Evolutionary conservation across 2,888 invertebrate genomes (phyloP).

Genomic region (Thymelicus lineola): DNA sequence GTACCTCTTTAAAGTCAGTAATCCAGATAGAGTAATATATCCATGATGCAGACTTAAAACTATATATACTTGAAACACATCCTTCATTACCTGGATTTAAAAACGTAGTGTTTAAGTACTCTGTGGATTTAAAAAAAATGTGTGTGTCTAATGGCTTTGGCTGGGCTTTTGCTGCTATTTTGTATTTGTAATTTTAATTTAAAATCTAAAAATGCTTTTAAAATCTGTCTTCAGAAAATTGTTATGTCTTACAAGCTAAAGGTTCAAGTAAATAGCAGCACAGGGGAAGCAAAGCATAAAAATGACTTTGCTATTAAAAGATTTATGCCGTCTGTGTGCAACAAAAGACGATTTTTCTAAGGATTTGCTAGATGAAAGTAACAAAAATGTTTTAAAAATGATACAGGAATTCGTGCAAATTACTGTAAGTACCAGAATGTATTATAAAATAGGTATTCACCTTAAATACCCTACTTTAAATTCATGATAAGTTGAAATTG

Average conservation of each 20-base stretch:
- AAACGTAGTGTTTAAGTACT: no score
- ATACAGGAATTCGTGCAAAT: slow-evolving; percentile 73
- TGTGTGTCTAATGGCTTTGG: slow-evolving; percentile 3
- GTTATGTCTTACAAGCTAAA: slow-evolving; percentile 5
- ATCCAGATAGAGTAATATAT: no score
- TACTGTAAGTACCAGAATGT: slow-evolving; percentile 57
- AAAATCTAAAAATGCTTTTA: background rate
- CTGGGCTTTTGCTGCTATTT: slow-evolving; percentile 15
- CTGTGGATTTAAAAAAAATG: no score
- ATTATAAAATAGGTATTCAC: background rate
- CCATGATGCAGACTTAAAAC: no score
- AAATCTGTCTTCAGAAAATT: background rate
- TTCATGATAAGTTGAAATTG: background rate
- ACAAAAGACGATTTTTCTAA: slow-evolving; percentile 71
- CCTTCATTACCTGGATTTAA: no score
- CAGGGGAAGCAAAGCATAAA: slow-evolving; percentile 12
- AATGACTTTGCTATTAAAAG: slow-evolving; percentile 53
- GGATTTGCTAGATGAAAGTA: slow-evolving; percentile 70
- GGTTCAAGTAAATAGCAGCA: background rate
- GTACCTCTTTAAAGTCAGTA: no score
- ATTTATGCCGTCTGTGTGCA: slow-evolving; percentile 77
- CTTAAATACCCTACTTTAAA: background rate
- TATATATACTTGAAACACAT: no score
- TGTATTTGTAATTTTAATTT: slow-evolving; percentile 2
- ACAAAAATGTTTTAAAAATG: slow-evolving; percentile 68